These are phyloP conservation scores for Pandemis corylana DNA, from an alignment of 2,888 invertebrate genomes.

Conservation along the genomic window DNA sequence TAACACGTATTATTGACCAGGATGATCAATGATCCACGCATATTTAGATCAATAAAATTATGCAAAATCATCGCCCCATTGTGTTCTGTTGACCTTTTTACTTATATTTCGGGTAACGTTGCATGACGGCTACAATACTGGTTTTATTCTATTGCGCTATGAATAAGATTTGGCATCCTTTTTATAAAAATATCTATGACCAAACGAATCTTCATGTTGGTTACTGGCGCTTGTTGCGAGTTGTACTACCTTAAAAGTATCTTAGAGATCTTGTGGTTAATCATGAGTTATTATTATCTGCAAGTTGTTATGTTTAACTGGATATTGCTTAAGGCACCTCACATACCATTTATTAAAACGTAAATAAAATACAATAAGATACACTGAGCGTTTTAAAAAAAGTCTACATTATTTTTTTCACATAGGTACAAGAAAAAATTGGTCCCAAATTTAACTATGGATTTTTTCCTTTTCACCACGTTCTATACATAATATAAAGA, in stretches of 20 bases:
- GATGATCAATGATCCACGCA: slow-evolving; percentile 81
- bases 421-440: no score
- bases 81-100: slow-evolving; percentile 74
- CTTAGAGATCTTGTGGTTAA: not conserved
- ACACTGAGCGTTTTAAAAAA: no score
- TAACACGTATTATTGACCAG: slow-evolving; percentile 75
- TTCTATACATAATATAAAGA: no score
- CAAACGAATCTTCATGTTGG: not conserved
- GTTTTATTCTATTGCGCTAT: slow-evolving; percentile 20
- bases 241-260: not conserved
- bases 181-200: not conserved
- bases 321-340: no score
- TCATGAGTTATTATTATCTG: no score
- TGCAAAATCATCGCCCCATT: slow-evolving; percentile 80
- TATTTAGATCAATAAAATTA: slow-evolving; percentile 83
- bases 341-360: no score
- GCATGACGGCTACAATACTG: slow-evolving; percentile 37
- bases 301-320: no score
- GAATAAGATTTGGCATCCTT: slow-evolving; percentile 10
- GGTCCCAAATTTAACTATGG: no score
- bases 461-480: no score
- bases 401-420: no score
- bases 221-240: no score
- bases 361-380: no score
- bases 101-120: slow-evolving; percentile 59